phyloP scores from a whole-genome alignment of 2,888 invertebrate genomes.

The Drosophila anomelani region DNA sequence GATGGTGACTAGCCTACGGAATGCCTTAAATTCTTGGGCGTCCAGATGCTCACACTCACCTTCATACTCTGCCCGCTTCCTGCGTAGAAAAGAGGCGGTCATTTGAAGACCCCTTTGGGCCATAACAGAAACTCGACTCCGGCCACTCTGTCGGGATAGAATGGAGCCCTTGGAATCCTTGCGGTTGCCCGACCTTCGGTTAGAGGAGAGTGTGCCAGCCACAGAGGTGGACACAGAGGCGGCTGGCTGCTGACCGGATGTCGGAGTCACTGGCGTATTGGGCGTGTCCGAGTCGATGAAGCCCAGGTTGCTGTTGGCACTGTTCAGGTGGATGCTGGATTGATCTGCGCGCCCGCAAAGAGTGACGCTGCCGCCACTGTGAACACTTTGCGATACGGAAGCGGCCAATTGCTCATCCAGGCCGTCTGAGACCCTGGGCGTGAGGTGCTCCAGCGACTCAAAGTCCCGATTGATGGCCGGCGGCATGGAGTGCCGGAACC shows the following conservation, averaged over 20 bases:
- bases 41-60: slow-evolving; percentile 68
- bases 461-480: slow-evolving; percentile 82
- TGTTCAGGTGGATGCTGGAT: slow-evolving; percentile 74
- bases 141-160: slow-evolving; percentile 65
- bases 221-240: slow-evolving; percentile 55
- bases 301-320: slow-evolving; percentile 80
- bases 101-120: slow-evolving; percentile 77
- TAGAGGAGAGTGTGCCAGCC: slow-evolving; percentile 68
- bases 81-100: slow-evolving; percentile 82
- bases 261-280: slow-evolving; percentile 73
- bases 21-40: slow-evolving; percentile 6
- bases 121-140: slow-evolving; percentile 69
- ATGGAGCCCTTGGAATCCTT: slow-evolving; percentile 80
- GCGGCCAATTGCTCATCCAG: slow-evolving; percentile 78
- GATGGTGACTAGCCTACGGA: slow-evolving; percentile 33
- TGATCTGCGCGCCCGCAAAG: slow-evolving; percentile 50
- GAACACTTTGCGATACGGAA: slow-evolving; percentile 64
- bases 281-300: slow-evolving; percentile 81
- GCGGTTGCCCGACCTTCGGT: slow-evolving; percentile 60
- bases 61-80: slow-evolving; percentile 83
- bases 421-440: slow-evolving; percentile 64
- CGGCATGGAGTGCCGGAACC: slow-evolving; percentile 83
- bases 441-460: slow-evolving; percentile 81
- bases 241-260: slow-evolving; percentile 51
- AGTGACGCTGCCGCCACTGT: slow-evolving; percentile 44